Conservation (phyloP, 2,888 invertebrate genomes). For the Coelinius sp. region DNA sequence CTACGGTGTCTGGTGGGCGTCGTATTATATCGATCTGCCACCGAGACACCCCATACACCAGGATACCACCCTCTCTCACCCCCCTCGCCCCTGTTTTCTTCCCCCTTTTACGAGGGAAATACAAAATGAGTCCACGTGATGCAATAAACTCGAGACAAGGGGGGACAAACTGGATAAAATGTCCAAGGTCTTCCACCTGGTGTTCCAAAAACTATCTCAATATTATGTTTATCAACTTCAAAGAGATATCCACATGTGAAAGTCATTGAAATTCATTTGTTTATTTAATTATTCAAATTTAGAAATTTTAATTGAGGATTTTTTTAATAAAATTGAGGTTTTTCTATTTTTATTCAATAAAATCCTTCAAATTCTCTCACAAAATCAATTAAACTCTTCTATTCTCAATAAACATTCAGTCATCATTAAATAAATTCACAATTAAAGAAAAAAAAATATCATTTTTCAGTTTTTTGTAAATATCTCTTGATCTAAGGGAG, state of each 20-base stretch:
- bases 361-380: too few species aligned
- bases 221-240: too few species aligned
- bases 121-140: neutral
- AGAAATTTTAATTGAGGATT: neutral
- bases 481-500: too few species aligned
- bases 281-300: too few species aligned
- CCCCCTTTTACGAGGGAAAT: slow-evolving; percentile 14
- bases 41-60: slow-evolving; percentile 46
- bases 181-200: neutral
- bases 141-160: neutral
- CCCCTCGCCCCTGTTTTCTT: neutral
- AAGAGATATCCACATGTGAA: neutral
- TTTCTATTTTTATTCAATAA: too few species aligned
- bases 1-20: slow-evolving; percentile 32
- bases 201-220: neutral
- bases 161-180: neutral
- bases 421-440: too few species aligned
- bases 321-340: neutral
- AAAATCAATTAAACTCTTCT: too few species aligned
- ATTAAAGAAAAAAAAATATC: too few species aligned
- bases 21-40: slow-evolving; percentile 54
- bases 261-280: too few species aligned
- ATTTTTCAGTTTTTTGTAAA: too few species aligned
- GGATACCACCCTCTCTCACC: neutral
- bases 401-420: too few species aligned